Percentiles rank a stretch among this genome's conserved stretches.
Evolutionary conservation across 53 echinoderm and acorn worm genomes (phyloP).

Genomic region (Echinarachnius parma): DNA sequence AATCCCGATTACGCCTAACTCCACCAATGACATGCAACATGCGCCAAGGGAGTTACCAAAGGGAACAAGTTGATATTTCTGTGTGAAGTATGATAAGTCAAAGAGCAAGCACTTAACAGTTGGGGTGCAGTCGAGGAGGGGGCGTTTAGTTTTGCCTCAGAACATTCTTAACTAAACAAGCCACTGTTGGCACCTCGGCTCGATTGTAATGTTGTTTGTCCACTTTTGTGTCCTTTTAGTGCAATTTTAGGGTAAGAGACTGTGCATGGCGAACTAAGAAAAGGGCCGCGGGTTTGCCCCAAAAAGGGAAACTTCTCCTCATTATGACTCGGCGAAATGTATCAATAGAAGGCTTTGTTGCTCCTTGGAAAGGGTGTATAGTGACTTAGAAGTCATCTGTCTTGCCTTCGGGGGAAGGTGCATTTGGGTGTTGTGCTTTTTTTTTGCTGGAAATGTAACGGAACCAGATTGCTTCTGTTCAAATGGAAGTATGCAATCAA

Average conservation of each 20-base stretch:
- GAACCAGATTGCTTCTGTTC: no score
- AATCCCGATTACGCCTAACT: no score
- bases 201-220: conserved; percentile 20
- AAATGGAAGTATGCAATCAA: no score
- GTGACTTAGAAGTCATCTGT: no score
- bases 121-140: conserved; percentile 17
- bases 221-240: conserved; percentile 30
- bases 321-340: no score
- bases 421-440: no score
- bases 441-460: no score
- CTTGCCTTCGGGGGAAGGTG: no score
- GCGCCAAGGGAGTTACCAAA: no score
- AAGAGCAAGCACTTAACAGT: conserved; percentile 34
- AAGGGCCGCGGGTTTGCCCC: conserved; percentile 12
- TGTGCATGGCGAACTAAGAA: background rate
- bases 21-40: no score
- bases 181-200: conserved; percentile 5
- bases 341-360: no score
- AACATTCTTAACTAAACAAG: conserved; percentile 46
- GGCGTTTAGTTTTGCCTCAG: conserved; percentile 31
- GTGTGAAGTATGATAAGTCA: conserved; percentile 47
- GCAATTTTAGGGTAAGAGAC: conserved; percentile 17
- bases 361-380: no score
- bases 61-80: conserved; percentile 32
- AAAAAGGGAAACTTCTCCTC: conserved; percentile 25